Base-by-base conservation (phyloP, 2,888 invertebrate genomes). In the Drosophila dives region DNA sequence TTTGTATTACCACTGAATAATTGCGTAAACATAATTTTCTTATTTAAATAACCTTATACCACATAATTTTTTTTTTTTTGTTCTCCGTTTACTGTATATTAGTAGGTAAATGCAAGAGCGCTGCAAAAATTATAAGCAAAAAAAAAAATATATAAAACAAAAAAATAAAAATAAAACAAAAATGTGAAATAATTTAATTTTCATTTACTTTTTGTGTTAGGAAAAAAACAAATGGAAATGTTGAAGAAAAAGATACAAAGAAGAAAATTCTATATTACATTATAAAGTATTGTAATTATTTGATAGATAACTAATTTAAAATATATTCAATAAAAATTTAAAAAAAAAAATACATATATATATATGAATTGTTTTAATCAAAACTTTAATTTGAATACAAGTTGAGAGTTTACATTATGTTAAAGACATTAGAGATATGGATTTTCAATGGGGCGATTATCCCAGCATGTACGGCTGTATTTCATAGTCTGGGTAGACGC, bases 271-370 rank as follows among this genome's bases (percentile, higher is more conserved):
- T 75, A 78, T 76, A 82, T 77, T 77, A 80, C 73, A 75, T 73
- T 81, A 84, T 75, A 71, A 83, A 67, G 75, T 71, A 80, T 79
- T 77, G 87, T 81, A 78, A 84, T 83, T 88, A 86, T 88, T 86
- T 86, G 68, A 80, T 86, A 84, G 81, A 78, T 80, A 89, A 86
- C 86, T 86, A 86, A 89, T 89, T 86, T 83, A 84, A 86, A 81
- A 75, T 74, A 80, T 88, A 86, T 86, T 83, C 84, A 89, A 86
- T 83, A 87, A 86, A 88, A 70, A 69, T 62, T 8, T 50, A 60
- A 55, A 45, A 62, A 40, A 50, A 62, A 50, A 59, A 1, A 20
- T 33, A 26, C 11, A 67, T 12, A 33, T 20, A 49, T 11, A 4
- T 34, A 26, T 1, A 45, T 1, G 1, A 40, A 45, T n/a, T 42